These are phyloP conservation scores for Heliconius himera DNA, from an alignment of 1,140 invertebrate genomes.

Conservation along the genomic window DNA sequence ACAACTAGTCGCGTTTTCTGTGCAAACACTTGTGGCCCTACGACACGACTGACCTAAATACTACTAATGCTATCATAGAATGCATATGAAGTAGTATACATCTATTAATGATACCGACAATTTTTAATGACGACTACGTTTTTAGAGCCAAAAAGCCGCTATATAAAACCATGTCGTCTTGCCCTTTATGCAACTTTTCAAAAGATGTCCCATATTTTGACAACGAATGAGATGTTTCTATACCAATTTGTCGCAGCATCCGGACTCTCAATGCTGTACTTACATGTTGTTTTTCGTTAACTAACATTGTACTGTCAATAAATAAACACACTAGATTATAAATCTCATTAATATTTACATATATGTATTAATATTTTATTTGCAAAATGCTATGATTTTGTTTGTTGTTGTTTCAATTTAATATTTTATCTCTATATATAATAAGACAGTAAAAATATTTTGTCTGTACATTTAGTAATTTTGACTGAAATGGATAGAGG, in stretches of 20 bases:
- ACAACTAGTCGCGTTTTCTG: no score
- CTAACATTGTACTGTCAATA: not conserved
- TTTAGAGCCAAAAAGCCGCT: not conserved
- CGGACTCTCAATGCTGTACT: not conserved
- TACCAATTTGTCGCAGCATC: constrained; percentile 6
- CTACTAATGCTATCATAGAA: not conserved
- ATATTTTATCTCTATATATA: no score
- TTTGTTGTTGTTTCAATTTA: not conserved
- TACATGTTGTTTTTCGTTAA: not conserved
- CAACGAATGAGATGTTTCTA: constrained; percentile 4
- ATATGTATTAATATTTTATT: not conserved
- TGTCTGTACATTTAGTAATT: no score
- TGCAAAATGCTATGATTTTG: not conserved
- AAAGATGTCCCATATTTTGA: constrained; percentile 22
- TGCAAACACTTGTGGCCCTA: no score
- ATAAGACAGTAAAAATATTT: no score
- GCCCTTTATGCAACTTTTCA: constrained; percentile 8
- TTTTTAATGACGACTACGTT: constrained; percentile 9
- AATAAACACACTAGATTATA: not conserved
- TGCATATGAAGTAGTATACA: not conserved
- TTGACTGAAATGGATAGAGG: no score
- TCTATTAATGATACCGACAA: not conserved
- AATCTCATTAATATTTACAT: not conserved
- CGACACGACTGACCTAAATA: not conserved
- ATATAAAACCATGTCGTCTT: constrained; percentile 16